These are phyloP conservation scores for Drosophila mayaguana DNA, from an alignment of 2,888 invertebrate species.

Conservation along the genomic window DNA sequence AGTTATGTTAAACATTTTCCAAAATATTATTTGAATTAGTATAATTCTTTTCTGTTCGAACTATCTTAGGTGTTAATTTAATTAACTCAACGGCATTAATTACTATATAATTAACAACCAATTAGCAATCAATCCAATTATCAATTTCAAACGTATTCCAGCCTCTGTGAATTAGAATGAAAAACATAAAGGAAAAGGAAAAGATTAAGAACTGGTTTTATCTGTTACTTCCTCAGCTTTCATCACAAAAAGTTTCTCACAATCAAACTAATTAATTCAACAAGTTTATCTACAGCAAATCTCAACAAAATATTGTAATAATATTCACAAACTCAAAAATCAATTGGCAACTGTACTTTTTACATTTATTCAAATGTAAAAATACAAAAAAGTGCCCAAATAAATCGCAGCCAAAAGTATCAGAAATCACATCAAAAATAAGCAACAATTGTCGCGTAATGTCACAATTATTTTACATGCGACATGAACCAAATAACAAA, in stretches of 20 bases:
- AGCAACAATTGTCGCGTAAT: constrained; percentile 53
- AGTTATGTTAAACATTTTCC: background rate
- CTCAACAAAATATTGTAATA: constrained; percentile 7
- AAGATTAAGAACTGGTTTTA: background rate
- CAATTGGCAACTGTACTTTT: background rate
- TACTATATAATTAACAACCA: background rate
- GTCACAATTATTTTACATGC: constrained; percentile 70
- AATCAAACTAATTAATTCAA: constrained; percentile 19
- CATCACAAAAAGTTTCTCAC: constrained; percentile 12
- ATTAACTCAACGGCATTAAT: background rate
- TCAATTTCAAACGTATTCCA: background rate
- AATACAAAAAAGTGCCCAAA: constrained; percentile 31
- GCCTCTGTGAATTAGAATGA: background rate
- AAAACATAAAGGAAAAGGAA: background rate
- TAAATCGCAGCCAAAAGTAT: constrained; percentile 37
- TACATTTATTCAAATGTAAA: background rate
- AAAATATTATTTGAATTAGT: background rate
- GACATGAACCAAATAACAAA: constrained; percentile 71
- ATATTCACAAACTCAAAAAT: background rate
- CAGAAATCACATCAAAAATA: constrained; percentile 31
- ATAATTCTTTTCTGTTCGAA: background rate
- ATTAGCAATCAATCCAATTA: constrained; percentile 1
- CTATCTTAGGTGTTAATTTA: background rate
- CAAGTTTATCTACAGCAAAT: background rate
- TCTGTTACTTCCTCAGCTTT: background rate